Percentiles rank a stretch among this genome's conserved stretches.
Evolutionary conservation across 2,888 invertebrate species (phyloP).

Genomic region (Eupithecia exiguata): DNA sequence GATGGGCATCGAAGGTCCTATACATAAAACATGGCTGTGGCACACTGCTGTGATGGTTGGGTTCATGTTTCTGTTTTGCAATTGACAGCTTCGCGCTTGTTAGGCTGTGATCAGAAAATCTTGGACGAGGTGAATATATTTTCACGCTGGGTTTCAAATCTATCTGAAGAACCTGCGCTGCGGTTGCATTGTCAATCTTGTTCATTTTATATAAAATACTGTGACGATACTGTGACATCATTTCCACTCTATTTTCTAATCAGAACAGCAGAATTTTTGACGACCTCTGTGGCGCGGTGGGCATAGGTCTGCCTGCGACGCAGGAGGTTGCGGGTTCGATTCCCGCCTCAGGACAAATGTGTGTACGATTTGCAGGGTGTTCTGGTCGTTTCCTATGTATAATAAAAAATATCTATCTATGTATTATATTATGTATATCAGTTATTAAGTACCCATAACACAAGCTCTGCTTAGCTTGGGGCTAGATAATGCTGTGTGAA

Average conservation of each 20-base stretch:
- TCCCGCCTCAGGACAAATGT: too few relatives aligned
- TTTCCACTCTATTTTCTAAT: neutral
- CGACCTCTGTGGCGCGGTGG: too few relatives aligned
- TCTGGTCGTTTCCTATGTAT: too few relatives aligned
- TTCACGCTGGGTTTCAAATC: conserved; percentile 5
- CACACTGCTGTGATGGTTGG: conserved; percentile 48
- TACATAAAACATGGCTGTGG: conserved; percentile 71
- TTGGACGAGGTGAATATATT: conserved; percentile 4
- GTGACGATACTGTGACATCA: neutral
- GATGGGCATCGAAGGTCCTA: conserved; percentile 76
- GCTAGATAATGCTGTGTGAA: too few relatives aligned
- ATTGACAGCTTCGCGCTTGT: conserved; percentile 21
- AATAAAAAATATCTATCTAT: too few relatives aligned
- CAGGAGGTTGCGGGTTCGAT: too few relatives aligned
- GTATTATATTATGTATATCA: too few relatives aligned
- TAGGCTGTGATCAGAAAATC: conserved; percentile 11
- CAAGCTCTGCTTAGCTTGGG: too few relatives aligned
- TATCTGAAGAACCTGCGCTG: neutral
- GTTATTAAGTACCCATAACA: too few relatives aligned
- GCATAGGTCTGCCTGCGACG: too few relatives aligned
- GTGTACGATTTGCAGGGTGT: too few relatives aligned
- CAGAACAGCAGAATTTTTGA: too few relatives aligned
- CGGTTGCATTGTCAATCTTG: conserved; percentile 1
- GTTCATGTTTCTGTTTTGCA: conserved; percentile 27
- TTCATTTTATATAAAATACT: neutral